Evolutionary conservation across 2,888 invertebrate species (phyloP).

Genomic region (Buathra laborator): DNA sequence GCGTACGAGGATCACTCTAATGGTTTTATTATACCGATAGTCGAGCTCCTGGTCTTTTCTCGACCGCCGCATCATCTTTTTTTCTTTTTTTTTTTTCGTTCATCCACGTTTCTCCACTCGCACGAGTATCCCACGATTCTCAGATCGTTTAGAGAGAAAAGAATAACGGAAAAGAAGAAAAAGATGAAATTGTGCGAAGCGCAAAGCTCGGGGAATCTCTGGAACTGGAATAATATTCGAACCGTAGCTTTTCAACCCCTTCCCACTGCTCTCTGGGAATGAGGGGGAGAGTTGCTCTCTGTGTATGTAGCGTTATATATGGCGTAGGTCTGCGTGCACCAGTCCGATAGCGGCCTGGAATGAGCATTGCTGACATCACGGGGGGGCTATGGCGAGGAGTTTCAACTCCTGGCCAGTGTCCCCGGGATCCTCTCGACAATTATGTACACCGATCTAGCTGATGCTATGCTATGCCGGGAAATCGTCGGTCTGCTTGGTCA

Average conservation of each 20-base stretch:
- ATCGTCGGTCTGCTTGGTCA: constrained; percentile 80
- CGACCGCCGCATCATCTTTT: constrained; percentile 63
- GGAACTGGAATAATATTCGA: constrained; percentile 53
- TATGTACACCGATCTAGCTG: constrained; percentile 75
- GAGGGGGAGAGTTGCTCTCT: not conserved
- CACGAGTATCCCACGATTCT: constrained; percentile 21
- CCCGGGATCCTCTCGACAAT: constrained; percentile 75
- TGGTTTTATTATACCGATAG: constrained; percentile 85
- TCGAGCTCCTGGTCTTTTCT: constrained; percentile 63
- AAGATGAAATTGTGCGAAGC: not conserved
- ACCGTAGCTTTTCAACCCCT: constrained; percentile 41
- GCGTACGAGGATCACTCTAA: constrained; percentile 85
- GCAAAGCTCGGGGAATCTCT: constrained; percentile 13
- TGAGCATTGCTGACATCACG: constrained; percentile 83
- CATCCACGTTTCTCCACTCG: not conserved
- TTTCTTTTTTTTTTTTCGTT: constrained; percentile 5
- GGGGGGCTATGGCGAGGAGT: constrained; percentile 67
- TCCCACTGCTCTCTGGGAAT: constrained; percentile 26
- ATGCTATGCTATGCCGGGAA: constrained; percentile 54
- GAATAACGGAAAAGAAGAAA: constrained; percentile 21
- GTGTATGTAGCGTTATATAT: constrained; percentile 32
- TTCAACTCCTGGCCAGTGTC: constrained; percentile 56
- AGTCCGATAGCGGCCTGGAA: constrained; percentile 81
- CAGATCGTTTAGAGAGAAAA: constrained; percentile 49
- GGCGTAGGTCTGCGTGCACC: constrained; percentile 66